Evolutionary conservation across 2,797 vertebrate genomes (phyloP), one percentile per base, ranked within the genome.

Genomic region (Taenioides sp.): DNA sequence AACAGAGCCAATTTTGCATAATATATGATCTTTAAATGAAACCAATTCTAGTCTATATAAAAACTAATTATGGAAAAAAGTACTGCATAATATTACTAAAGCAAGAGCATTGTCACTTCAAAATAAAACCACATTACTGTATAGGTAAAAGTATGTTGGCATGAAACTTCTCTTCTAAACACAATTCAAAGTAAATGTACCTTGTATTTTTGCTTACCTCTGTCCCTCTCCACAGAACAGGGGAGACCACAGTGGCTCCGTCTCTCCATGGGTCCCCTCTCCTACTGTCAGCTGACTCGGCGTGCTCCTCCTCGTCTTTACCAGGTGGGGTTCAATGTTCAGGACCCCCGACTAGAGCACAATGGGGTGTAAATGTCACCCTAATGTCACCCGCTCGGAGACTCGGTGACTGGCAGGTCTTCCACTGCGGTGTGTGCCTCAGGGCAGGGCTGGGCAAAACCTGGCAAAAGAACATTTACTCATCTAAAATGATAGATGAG

Each of bases 331-430:
- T 77, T 67, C 28, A 54, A 72, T 75, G 72, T 77, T 82, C 70
- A 74, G 37, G 79, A 66, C 73, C 75, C 78, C 76, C 75, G 11
- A 83, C 83, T 80, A 81, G 59, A 84, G 40, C 87, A 78, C 85
- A 87, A 86, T 86, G 75, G 89, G 89, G 82, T 73, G 81, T 75
- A 92, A 92, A 92, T 92, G 88, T 86, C 88, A 90, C 72, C 71
- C 77, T 72, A 92, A 90, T 92, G 88, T 88, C 89, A 89, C 71
- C 16, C 66, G 83, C 70, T 6, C 3, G 68, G 81, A 86, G 83
- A 84, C 49, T 71, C 50, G 78, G 77, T 86, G 84, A 92, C 73
- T 88, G 88, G 77, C 90, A 92, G 85, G 80, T 81, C 71, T 88
- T 83, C 67, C 73, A 7, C 76, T 77, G 84, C 83, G 72, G 76